These are phyloP conservation scores for Anas acuta DNA, from an alignment of 2,797 vertebrate species.

Conservation along the genomic window DNA sequence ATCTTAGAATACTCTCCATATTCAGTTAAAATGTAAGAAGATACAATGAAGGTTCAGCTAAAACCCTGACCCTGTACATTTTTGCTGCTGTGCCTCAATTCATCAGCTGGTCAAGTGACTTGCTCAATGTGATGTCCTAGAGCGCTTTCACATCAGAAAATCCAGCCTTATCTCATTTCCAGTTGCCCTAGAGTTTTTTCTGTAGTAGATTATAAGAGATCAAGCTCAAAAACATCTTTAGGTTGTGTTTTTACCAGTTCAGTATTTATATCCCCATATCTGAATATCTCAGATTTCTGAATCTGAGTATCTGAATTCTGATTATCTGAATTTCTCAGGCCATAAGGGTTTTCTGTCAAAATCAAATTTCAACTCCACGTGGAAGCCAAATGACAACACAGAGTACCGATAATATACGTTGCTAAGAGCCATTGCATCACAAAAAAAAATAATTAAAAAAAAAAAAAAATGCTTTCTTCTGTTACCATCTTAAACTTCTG, in stretches of 20 bases:
- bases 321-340: neutral
- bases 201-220: neutral
- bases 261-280: neutral
- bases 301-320: too few species aligned
- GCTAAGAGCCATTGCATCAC: neutral
- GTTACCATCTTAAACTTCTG: neutral
- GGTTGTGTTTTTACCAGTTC: neutral
- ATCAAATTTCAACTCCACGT: neutral
- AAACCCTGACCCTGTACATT: neutral
- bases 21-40: neutral
- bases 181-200: neutral
- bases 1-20: too few species aligned
- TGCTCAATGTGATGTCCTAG: neutral
- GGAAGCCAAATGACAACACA: neutral
- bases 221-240: neutral
- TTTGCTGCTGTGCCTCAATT: neutral
- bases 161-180: neutral
- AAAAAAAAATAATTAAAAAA: too few species aligned
- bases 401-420: neutral
- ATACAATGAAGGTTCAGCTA: neutral
- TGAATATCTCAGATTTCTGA: neutral
- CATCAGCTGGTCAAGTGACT: neutral
- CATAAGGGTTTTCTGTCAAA: neutral
- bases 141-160: neutral
- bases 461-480: too few species aligned